Evolutionary conservation across 1,140 invertebrate species (phyloP).

Genomic region (Drosophila mayri): DNA sequence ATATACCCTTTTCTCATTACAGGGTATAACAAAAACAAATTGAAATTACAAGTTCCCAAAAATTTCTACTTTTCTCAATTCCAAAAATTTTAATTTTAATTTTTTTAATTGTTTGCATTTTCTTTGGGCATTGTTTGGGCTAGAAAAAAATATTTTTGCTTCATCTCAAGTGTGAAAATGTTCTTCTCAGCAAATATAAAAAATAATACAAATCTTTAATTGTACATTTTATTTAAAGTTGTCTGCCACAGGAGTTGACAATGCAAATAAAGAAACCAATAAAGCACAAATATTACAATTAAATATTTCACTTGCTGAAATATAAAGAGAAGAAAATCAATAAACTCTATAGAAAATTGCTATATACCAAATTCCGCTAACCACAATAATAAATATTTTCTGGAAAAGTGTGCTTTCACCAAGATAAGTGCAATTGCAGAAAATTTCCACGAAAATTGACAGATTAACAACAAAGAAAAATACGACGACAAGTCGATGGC

Average conservation of each 20-base stretch:
- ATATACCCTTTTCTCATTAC: too few species aligned
- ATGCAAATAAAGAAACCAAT: slow-evolving; percentile 7
- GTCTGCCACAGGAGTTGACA: background rate
- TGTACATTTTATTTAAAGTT: background rate
- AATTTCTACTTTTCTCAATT: background rate
- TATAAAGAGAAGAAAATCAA: background rate
- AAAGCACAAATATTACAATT: background rate
- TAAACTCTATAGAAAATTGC: background rate
- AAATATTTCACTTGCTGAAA: background rate
- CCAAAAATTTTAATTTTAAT: background rate
- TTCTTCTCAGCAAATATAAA: background rate
- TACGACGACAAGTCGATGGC: slow-evolving; percentile 48
- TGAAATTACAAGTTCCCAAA: slow-evolving; percentile 10
- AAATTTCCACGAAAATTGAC: slow-evolving; percentile 33
- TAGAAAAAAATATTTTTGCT: background rate
- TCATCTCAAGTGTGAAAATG: background rate
- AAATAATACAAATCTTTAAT: background rate
- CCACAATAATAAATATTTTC: slow-evolving; percentile 1
- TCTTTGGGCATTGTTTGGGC: background rate
- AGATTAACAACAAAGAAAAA: slow-evolving; percentile 31
- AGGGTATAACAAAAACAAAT: slow-evolving; percentile 2
- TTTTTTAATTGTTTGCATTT: slow-evolving; percentile 6
- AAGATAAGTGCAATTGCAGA: slow-evolving; percentile 16
- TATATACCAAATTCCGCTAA: background rate
- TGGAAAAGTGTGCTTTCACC: slow-evolving; percentile 1